Evolutionary conservation across 2,797 vertebrate genomes (phyloP), one percentile per base, ranked within the genome.

Genomic region (Alfaro cultratus): DNA sequence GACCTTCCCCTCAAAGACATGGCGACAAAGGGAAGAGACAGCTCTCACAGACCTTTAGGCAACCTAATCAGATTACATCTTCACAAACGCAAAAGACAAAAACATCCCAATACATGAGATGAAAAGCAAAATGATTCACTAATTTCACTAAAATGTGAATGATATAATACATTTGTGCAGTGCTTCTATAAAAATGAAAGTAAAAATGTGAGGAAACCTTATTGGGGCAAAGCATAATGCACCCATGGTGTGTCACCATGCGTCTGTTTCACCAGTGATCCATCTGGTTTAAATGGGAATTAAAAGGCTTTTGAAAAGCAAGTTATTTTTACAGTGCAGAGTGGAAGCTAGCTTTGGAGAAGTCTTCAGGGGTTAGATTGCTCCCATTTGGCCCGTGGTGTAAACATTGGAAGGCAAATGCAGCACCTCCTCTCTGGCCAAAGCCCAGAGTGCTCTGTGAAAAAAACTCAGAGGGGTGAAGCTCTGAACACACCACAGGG

Each of bases 351-450:
- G 83, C 83, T 80, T 29, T 46, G 41, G 3, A 36, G 62, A 79
- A 85, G 84, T 89, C 90, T 83, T 88, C 3, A 0, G 83, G 81
- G 88, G 84, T 90, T 89, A 83, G 81, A 78, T 64, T 79, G 79
- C 79, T 92, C 87, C 85, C 85, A 77, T 90, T 91, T 85, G 88
- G 73, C 78, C 80, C 46, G 41, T 78, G 86, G 76, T 83, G 87
- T 89, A 92, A 93, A 93, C 83, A 88, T 72, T 88, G 85, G 84
- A 88, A 87, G 77, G 80, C 79, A 68, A 78, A 21, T 49, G 74
- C 85, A 71, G 88, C 79, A 82, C 78, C 86, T 84, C 86, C 80
- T 86, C 46, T 75, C 91, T 87, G 86, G 87, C 85, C 79, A 6
- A 74, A 74, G 70, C 78, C 82, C 87, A 89, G 75, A 82, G 68